Evolutionary conservation across 2,797 vertebrate genomes (phyloP), one percentile per base, ranked within the genome.

Genomic region (Urosaurus nigricauda): DNA sequence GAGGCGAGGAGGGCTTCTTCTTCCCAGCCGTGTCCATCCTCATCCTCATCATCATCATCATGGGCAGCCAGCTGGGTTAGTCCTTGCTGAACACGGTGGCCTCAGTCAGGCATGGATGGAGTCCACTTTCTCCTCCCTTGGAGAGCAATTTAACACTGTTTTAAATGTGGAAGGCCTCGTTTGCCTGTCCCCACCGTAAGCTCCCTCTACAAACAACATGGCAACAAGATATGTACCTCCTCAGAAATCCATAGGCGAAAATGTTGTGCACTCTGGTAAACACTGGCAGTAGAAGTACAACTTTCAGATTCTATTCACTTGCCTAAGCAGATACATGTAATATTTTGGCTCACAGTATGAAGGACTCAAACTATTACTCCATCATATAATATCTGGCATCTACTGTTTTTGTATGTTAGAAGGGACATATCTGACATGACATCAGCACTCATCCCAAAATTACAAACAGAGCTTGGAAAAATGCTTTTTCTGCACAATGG

Each of bases 391-490:
- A 82, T 86, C 89, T 29, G 35, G 40, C 58, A 32, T 37, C 74
- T 65, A 90, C 0, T 0, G 86, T 86, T n/a, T 73, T 73, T 17
- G 40, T 12, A 32, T 79, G 90, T 88, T 79, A 56, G 37, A 70
- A 58, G 75, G 90, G 4, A 6, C n/a, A 63, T 65, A 87, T 88
- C 92, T 95, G 86, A 90, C 91, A 92, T 81, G 89, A 94, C 92
- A 94, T 94, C 87, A 89, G 0, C 0, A 29, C 0, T 9, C 21
- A 93, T 43, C 47, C n/a, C 80, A 78, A 80, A 47, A 51, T 32
- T 2, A 88, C 37, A 68, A 81, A 86, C 40, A 40, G 5, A 12
- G 29, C 63, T 68, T 9, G 63, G 63, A 68, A 29, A 68, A 68
- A 24, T 29, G 26, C 8, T 3, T 29, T 11, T 68, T 68, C 26